Evolutionary conservation across 1,140 invertebrate genomes (phyloP).

Genomic region (Drosophila chauvacae): DNA sequence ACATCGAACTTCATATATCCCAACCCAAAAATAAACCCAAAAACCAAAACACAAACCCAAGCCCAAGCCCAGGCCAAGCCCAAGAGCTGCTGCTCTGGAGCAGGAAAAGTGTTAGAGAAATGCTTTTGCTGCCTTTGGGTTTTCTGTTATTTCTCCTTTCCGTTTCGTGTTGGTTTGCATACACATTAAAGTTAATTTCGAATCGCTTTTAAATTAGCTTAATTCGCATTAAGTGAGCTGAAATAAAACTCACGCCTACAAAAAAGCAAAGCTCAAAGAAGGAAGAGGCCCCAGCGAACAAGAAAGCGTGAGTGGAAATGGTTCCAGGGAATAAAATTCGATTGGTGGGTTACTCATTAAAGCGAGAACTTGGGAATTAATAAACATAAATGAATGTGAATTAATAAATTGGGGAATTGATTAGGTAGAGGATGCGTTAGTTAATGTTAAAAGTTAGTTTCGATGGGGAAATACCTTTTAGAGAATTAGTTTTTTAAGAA

Average conservation of each 20-base stretch:
- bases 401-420: constrained; percentile 8
- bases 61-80: neutral
- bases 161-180: constrained; percentile 39
- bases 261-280: constrained; percentile 8
- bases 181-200: constrained; percentile 82
- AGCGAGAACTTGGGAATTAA: constrained; percentile 6
- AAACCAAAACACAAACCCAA: constrained; percentile 16
- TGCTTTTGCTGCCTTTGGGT: constrained; percentile 8
- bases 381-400: constrained; percentile 10
- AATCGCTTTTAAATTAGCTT: constrained; percentile 84
- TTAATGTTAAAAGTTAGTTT: neutral
- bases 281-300: constrained; percentile 26
- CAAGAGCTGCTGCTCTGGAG: constrained; percentile 2
- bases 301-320: constrained; percentile 36
- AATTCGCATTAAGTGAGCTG: constrained; percentile 79
- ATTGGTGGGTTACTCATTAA: constrained; percentile 7
- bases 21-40: constrained; percentile 13
- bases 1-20: constrained; percentile 44
- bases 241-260: constrained; percentile 82
- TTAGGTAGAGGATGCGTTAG: neutral
- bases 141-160: constrained; percentile 26
- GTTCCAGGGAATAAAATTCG: constrained; percentile 5
- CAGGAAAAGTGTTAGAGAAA: constrained; percentile 55
- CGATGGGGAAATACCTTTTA: neutral
- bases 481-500: neutral